Evolutionary conservation across 2,888 invertebrate genomes (phyloP).

Genomic region (Polymixis lichenea): DNA sequence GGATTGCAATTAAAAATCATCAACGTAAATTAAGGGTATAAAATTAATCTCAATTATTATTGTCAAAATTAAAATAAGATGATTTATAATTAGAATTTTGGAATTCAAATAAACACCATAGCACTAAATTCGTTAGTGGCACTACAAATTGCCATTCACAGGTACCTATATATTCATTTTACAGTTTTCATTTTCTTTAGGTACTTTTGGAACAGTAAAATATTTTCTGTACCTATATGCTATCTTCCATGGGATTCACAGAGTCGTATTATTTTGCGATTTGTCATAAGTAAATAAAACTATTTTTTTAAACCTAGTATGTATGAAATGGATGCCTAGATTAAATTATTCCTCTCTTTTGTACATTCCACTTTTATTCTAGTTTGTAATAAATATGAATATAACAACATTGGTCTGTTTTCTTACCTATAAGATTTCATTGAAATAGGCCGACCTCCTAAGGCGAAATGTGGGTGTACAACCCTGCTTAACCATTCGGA

Average conservation of each 20-base stretch:
- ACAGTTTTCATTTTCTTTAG: not conserved
- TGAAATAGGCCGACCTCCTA: not conserved
- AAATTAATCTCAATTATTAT: too few relatives aligned
- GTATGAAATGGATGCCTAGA: conserved; percentile 26
- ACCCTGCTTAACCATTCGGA: too few relatives aligned
- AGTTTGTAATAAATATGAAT: conserved; percentile 55
- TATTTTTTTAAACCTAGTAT: conserved; percentile 4
- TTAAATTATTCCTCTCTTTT: conserved; percentile 63
- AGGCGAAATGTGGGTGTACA: too few relatives aligned
- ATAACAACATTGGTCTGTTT: not conserved
- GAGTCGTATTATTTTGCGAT: not conserved
- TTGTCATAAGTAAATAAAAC: not conserved
- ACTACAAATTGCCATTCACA: not conserved
- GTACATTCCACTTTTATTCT: conserved; percentile 60
- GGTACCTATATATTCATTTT: too few relatives aligned
- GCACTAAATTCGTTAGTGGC: not conserved
- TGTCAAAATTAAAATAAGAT: too few relatives aligned
- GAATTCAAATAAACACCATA: too few relatives aligned
- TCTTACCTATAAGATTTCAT: not conserved
- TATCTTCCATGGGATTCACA: not conserved
- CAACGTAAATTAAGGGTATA: not conserved
- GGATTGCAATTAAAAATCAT: not conserved
- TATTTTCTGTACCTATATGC: not conserved
- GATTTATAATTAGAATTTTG: not conserved
- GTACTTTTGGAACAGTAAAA: not conserved